Base-by-base conservation (phyloP, 1,140 invertebrate genomes). In the Drosophila sturtevanti region DNA sequence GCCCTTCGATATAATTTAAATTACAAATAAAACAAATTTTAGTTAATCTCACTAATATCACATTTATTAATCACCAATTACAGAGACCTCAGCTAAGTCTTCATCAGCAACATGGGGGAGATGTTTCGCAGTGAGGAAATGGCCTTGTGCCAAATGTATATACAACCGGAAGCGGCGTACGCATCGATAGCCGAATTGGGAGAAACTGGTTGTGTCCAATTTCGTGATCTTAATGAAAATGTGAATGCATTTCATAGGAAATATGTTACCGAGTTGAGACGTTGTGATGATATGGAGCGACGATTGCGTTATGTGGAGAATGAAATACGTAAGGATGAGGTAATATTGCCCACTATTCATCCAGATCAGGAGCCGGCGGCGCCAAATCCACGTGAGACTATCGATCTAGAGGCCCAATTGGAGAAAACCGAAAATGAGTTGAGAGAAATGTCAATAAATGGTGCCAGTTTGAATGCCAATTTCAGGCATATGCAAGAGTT, bases 321-420 rank as follows among this genome's bases (percentile, higher is more conserved):
- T 7, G 98, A 99, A 93, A 97, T 99, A 18, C 96, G 96, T 71
- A 99, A 98, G 92, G 98, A 99, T 92, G 95, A 94, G 0, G 94
- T 96, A 0, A 92, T 91, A 12, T 95, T 99, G 68, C 94, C 96
- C 0, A 95, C 97, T 64, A 95, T 97, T 59, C 94, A 94, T 2
- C 97, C 98, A 73, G 97, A 98, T 72, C 94, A 99, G 90, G 98
- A 98, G 91, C 98, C 98, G 0, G 97, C 98, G 91, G 98, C 99
- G 11, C 99, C 99, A 0, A 97, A 98, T 84, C 98, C 98, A 0
- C 94, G 98, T 54, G 99, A 99, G 93, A 99, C 99, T 96, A 98
- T 99, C 72, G 79, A 92, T 63, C 90, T 92, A 16, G 91, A 98
- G 95, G 97, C 97, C 0, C 96, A 97, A 76, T 95, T 98, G 89